Evolutionary conservation across 2,888 invertebrate species (phyloP).

Genomic region (Epicampocera succincta): DNA sequence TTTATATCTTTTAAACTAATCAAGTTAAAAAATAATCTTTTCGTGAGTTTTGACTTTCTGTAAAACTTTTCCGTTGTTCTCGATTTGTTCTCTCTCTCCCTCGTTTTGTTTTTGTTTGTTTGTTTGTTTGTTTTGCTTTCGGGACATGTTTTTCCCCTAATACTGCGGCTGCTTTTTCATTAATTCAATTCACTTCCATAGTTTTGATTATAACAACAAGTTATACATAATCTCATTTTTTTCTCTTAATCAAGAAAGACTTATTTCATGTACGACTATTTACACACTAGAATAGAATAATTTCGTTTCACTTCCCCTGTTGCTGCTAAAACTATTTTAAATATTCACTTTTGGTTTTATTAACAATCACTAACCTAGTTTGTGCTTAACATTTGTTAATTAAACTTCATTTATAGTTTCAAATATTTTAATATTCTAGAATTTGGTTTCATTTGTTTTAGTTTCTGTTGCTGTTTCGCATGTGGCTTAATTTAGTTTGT

Average conservation of each 20-base stretch:
- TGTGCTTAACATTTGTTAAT: slow-evolving; percentile 64
- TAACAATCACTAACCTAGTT: slow-evolving; percentile 70
- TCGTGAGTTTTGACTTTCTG: slow-evolving; percentile 61
- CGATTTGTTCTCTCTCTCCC: no score
- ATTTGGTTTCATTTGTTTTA: slow-evolving; percentile 2
- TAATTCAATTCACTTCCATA: slow-evolving; percentile 9
- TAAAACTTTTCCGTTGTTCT: no score
- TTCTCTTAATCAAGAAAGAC: slow-evolving; percentile 10
- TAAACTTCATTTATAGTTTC: slow-evolving; percentile 2
- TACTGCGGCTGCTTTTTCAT: not conserved
- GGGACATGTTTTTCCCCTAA: not conserved
- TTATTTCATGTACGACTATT: slow-evolving; percentile 23
- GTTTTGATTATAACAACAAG: slow-evolving; percentile 42
- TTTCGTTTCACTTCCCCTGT: slow-evolving; percentile 6
- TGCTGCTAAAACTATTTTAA: slow-evolving; percentile 12
- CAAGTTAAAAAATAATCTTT: slow-evolving; percentile 42
- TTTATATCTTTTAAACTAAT: slow-evolving; percentile 20
- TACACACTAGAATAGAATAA: slow-evolving; percentile 61
- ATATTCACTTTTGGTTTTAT: slow-evolving; percentile 50
- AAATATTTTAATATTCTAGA: slow-evolving; percentile 11
- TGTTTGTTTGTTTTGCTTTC: not conserved
- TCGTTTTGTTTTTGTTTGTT: slow-evolving; percentile 15
- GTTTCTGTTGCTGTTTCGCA: slow-evolving; percentile 10
- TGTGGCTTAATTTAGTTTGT: slow-evolving; percentile 24
- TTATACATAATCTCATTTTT: slow-evolving; percentile 13